Base-by-base conservation (phyloP, 2,888 invertebrate species). In the Adela reaumurella region DNA sequence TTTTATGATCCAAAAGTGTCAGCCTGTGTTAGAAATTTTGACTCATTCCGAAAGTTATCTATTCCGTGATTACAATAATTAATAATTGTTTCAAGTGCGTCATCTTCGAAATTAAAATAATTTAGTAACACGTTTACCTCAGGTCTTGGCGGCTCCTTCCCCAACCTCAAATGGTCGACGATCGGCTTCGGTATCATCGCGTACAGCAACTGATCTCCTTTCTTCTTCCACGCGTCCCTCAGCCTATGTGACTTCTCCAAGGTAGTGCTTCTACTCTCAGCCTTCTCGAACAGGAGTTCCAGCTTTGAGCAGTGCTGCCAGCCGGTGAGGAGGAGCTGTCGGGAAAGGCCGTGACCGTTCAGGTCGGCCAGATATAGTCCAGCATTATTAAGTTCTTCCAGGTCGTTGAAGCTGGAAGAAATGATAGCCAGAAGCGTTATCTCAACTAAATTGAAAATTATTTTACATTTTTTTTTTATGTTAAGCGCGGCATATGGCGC, bases 131-230 rank as follows among this genome's bases (percentile, higher is more conserved):
- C n/a, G n/a, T 8, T 24, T 8, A 24, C 24, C 24, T 24, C 24
- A 4, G 24, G 24, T 8, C 24, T 24, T 8, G 24, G 24, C 24
- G 24, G 24, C 59, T 89, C 87, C 51, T 86, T 84, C 0, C 93
- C 94, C 17, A 84, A 76, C 50, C 91, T 81, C 57, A 95, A 79
- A 53, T 89, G 83, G 60, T 92, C 90, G 0, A 93, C 94, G 16
- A 94, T 88, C 2, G 87, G 85, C 59, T 87, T 86, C 0, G 95
- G 95, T 61, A 95, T 92, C 94, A 95, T 95, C 1, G 94, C 93
- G 62, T 94, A 94, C 0, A 95, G 74, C 3, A 95, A 76, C 55
- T 91, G 90, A 61, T 95, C 93, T 1, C 93, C 90, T 55, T 89
- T 85, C 50, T 87, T 83, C 65, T 93, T 92, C 92, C 93, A 94